Evolutionary conservation across 2,888 invertebrate genomes (phyloP).

Genomic region (Fragum fragum): DNA sequence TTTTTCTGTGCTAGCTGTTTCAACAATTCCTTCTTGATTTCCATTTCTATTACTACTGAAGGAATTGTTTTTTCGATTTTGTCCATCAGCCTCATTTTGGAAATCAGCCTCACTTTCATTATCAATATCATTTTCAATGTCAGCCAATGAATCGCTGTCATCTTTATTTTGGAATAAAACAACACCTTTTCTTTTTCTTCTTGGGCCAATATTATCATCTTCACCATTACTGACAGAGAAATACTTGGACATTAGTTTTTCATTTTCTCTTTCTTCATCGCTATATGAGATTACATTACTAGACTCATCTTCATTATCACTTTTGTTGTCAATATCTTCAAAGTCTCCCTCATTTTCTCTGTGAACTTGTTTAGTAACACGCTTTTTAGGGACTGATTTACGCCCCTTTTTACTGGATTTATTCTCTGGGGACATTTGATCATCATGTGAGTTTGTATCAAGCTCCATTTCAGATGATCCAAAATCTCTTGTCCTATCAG

Average conservation of each 20-base stretch:
- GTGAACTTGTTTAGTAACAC: conserved; percentile 20
- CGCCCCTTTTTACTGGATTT: conserved; percentile 70
- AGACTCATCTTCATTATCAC: conserved; percentile 55
- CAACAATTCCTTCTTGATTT: not conserved
- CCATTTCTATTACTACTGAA: not conserved
- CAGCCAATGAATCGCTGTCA: not conserved
- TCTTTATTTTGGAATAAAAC: conserved; percentile 17
- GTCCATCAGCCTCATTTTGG: conserved; percentile 28
- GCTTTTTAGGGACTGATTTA: conserved; percentile 75
- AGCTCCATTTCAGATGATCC: conserved; percentile 28
- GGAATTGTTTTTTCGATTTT: conserved; percentile 4
- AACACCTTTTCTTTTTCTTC: conserved; percentile 42
- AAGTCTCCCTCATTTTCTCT: conserved; percentile 13
- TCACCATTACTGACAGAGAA: conserved; percentile 34
- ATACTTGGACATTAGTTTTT: conserved; percentile 50
- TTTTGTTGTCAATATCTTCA: conserved; percentile 27
- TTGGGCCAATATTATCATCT: conserved; percentile 22
- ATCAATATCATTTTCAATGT: conserved; percentile 36
- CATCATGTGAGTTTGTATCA: conserved; percentile 27
- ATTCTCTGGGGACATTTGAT: conserved; percentile 31
- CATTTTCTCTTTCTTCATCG: conserved; percentile 67
- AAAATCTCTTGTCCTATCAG: conserved; percentile 65
- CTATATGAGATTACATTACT: conserved; percentile 49
- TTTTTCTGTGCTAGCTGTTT: conserved; percentile 16
- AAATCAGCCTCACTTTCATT: conserved; percentile 40